Percentiles rank a stretch among this genome's conserved stretches.
Conservation (phyloP, 2,797 vertebrate species). For the Tragelaphus eurycerus region DNA sequence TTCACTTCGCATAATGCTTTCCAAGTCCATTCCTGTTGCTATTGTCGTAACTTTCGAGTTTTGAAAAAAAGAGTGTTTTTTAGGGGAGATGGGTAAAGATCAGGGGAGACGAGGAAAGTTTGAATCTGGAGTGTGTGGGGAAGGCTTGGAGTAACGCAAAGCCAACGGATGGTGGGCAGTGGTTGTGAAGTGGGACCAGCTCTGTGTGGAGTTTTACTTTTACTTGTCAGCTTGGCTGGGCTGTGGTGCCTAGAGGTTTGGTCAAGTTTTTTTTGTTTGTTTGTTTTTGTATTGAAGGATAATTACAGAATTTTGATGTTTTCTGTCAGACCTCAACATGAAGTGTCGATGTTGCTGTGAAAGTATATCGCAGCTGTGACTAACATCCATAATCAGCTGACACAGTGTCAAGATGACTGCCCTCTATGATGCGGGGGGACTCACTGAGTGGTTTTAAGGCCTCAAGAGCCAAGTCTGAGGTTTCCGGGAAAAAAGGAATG, state of each 20-base stretch:
- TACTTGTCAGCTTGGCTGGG: not conserved
- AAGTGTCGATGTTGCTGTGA: not conserved
- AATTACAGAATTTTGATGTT: not conserved
- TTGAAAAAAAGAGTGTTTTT: not conserved
- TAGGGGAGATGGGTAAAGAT: too few species aligned
- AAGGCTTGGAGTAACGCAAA: too few species aligned
- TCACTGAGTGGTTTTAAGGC: not conserved
- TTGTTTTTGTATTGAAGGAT: not conserved
- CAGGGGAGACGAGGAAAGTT: not conserved
- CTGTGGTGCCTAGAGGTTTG: not conserved
- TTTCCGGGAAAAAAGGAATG: not conserved
- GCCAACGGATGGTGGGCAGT: rapidly evolving
- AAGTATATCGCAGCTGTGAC: not conserved
- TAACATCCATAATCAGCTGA: not conserved
- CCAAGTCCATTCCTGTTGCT: not conserved
- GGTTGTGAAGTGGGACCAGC: too few species aligned
- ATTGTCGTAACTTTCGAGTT: not conserved
- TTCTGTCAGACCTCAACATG: not conserved
- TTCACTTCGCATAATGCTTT: not conserved
- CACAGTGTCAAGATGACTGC: not conserved
- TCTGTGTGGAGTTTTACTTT: not conserved
- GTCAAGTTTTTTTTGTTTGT: not conserved
- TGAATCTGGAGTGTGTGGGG: not conserved
- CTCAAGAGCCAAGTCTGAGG: not conserved
- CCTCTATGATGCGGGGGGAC: not conserved